Evolutionary conservation across 2,888 invertebrate species (phyloP), one percentile per base, ranked within the genome.

Genomic region (Drosophila meridiana): DNA sequence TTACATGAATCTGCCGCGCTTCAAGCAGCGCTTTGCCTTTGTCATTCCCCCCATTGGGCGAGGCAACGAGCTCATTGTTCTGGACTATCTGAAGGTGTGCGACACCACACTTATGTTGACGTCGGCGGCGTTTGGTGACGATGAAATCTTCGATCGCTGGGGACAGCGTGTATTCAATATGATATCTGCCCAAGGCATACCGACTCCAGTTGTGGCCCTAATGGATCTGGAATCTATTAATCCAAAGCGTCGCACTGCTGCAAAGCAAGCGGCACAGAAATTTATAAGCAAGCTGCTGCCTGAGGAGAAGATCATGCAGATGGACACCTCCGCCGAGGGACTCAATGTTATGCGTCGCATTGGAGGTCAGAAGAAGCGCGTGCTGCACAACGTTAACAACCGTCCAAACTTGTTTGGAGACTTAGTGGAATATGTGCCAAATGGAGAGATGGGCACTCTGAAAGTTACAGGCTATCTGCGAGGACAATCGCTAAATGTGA

Each of bases 1-100:
- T 13, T 97, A 98, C 91, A 94, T 98, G 72, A 96, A 96, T 83
- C 91, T 97, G 76, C 96, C 97, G 13, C 95, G 97, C 76, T 97
- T 98, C 91, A 98, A 98, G 91, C 97, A 98, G 92, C 94, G 97
- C n/a, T 97, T 97, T 92, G 95, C 97, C 0, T 96, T 99, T 86
- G 93, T 97, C 43, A 94, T 95, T 9, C 97, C 98, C 14, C 95
- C 96, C 73, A 92, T 95, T 26, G 96, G 96, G 26, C 96, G 97
- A 93, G 95, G 97, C 7, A 92, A 92, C 73, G 93, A 93, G 65
- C 47, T 93, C 0, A 62, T 87, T 9, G 90, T 91, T 0, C 93
- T 98, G 64, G 98, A 98, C 94, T 94, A 96, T n/a, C 93, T 97
- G 1, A 98, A 98, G 94, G 95, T 98, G 7, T 96, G 97, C 32